Conservation (phyloP, 2,113 vertebrate genomes). For the Gasterosteus nipponicus region DNA sequence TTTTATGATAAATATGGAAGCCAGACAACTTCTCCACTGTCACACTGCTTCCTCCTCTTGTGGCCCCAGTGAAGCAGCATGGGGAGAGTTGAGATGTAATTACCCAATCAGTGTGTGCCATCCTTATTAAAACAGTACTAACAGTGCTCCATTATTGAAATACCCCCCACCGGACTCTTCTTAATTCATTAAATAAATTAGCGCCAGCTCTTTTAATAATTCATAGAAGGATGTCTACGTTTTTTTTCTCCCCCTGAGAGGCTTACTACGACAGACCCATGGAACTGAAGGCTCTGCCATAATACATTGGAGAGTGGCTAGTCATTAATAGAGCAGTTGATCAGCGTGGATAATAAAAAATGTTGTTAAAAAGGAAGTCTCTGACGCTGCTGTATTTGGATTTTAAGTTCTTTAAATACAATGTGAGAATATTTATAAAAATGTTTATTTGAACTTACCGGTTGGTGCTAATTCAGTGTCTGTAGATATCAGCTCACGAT, state of each 20-base stretch:
- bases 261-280: slow-evolving; percentile 55
- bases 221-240: slow-evolving; percentile 79
- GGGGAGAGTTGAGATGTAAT: slow-evolving; percentile 83
- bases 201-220: slow-evolving; percentile 87
- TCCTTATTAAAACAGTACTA: slow-evolving; percentile 89
- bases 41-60: slow-evolving; percentile 62
- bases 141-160: slow-evolving; percentile 92
- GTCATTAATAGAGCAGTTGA: slow-evolving; percentile 15
- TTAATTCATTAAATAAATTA: slow-evolving; percentile 93
- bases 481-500: background rate
- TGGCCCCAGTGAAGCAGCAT: slow-evolving; percentile 70
- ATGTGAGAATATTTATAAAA: background rate
- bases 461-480: background rate
- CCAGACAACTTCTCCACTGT: slow-evolving; percentile 65
- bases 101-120: slow-evolving; percentile 85
- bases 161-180: slow-evolving; percentile 86
- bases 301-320: slow-evolving; percentile 34
- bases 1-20: slow-evolving; percentile 73
- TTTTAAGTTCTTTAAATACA: background rate
- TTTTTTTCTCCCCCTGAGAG: slow-evolving; percentile 65
- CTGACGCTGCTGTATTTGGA: slow-evolving; percentile 7
- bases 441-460: background rate
- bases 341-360: slow-evolving; percentile 16
- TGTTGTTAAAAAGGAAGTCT: background rate
- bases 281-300: slow-evolving; percentile 45